Evolutionary conservation across 2,888 invertebrate genomes (phyloP).

Genomic region (Leucania comma): DNA sequence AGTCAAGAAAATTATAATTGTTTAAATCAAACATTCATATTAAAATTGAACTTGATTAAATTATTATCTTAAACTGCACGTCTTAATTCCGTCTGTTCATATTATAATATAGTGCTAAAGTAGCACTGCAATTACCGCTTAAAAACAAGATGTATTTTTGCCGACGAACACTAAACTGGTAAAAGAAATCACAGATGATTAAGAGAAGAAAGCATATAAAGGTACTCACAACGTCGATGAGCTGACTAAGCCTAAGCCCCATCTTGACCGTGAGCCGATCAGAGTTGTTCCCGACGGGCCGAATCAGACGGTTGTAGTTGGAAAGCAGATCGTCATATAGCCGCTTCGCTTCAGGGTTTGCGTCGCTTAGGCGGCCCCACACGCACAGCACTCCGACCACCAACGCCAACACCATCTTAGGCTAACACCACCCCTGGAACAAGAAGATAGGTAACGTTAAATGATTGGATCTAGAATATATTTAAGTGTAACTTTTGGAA

Average conservation of each 20-base stretch:
- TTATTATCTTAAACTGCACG: too few species aligned
- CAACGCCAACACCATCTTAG: conserved; percentile 95
- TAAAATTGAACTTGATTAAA: too few species aligned
- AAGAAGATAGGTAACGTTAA: conserved; percentile 56
- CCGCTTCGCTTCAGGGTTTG: conserved; percentile 98
- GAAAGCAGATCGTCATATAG: conserved; percentile 98
- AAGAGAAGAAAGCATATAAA: neutral
- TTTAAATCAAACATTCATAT: too few species aligned
- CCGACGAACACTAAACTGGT: neutral
- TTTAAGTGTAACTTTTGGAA: too few species aligned
- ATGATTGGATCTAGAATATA: neutral
- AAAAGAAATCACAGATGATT: neutral
- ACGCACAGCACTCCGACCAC: conserved; percentile 94
- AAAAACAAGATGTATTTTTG: neutral
- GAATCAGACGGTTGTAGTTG: conserved; percentile 98
- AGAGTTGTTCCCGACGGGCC: conserved; percentile 98
- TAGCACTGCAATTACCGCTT: too few species aligned
- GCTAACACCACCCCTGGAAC: conserved; percentile 95
- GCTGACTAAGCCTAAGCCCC: conserved; percentile 97
- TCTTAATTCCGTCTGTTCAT: too few species aligned
- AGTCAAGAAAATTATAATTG: too few species aligned
- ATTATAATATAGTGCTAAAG: too few species aligned
- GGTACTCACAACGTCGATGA: conserved; percentile 97
- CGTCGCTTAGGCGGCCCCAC: conserved; percentile 94
- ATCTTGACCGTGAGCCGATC: conserved; percentile 98